phyloP scores from a whole-genome alignment of 2,888 invertebrate species.

The Saturnia japonica region DNA sequence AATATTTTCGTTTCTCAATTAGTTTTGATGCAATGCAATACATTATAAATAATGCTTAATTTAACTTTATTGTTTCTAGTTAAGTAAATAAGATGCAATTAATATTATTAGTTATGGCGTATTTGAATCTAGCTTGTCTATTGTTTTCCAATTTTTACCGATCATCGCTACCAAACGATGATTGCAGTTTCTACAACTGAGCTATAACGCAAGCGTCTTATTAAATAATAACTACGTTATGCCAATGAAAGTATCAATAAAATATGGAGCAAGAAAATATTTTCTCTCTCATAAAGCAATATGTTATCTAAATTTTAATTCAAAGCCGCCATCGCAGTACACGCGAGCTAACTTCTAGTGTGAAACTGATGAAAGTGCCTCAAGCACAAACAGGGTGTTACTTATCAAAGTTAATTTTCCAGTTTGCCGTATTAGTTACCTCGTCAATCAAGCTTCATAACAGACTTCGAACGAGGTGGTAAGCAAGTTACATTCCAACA shows the following conservation, averaged over 20 bases:
- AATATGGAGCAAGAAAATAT: not conserved
- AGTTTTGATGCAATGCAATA: no score
- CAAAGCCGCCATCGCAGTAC: not conserved
- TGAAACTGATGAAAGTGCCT: conserved; percentile 50
- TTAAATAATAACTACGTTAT: not conserved
- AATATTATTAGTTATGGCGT: no score
- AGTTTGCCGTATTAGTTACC: conserved; percentile 61
- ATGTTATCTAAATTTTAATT: conserved; percentile 13
- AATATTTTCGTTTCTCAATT: no score
- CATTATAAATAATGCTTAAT: no score
- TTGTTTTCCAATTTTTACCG: no score
- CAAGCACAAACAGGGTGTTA: conserved; percentile 48
- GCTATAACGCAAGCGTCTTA: not conserved
- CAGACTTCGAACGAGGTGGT: conserved; percentile 33
- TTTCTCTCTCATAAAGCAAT: not conserved
- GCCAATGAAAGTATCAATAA: not conserved
- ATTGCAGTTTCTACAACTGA: not conserved
- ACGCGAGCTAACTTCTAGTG: conserved; percentile 27
- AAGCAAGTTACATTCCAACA: not conserved
- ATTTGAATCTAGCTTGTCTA: no score
- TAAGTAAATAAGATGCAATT: no score
- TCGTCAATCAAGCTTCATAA: conserved; percentile 59
- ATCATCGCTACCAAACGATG: no score
- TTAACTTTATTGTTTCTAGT: no score
- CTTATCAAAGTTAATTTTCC: conserved; percentile 71